These are phyloP conservation scores for Pecten maximus DNA, from an alignment of 2,888 invertebrate genomes.

Conservation along the genomic window DNA sequence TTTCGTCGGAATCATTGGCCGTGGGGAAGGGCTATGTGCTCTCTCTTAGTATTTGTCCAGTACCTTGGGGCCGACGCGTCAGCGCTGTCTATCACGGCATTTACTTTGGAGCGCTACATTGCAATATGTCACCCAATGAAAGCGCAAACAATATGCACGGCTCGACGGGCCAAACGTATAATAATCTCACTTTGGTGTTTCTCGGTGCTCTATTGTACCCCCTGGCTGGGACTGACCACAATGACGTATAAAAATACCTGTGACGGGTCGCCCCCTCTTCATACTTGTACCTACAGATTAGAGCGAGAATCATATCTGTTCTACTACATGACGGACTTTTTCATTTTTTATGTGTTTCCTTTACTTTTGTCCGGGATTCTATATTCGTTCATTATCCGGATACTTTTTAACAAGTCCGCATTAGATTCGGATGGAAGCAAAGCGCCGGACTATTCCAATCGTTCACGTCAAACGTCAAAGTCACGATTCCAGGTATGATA, in stretches of 20 bases:
- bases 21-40: conserved; percentile 84
- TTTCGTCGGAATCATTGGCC: conserved; percentile 84
- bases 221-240: conserved; percentile 82
- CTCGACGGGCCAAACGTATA: conserved; percentile 85
- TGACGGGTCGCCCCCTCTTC: neutral
- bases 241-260: neutral
- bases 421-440: conserved; percentile 51
- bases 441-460: conserved; percentile 50
- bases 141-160: conserved; percentile 85
- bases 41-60: conserved; percentile 84
- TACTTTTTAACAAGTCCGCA: conserved; percentile 76
- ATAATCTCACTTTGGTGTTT: conserved; percentile 85
- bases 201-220: conserved; percentile 85
- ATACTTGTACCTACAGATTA: conserved; percentile 39
- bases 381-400: conserved; percentile 85
- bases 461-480: neutral
- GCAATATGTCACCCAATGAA: conserved; percentile 87
- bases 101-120: conserved; percentile 87
- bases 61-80: conserved; percentile 86
- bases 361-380: conserved; percentile 85
- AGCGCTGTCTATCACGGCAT: conserved; percentile 86
- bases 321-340: conserved; percentile 84
- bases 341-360: conserved; percentile 86
- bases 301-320: conserved; percentile 39
- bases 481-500: conserved; percentile 40